Evolutionary conservation across 2,888 invertebrate species (phyloP), one percentile per base, ranked within the genome.

Genomic region (Thymelicus acteon): DNA sequence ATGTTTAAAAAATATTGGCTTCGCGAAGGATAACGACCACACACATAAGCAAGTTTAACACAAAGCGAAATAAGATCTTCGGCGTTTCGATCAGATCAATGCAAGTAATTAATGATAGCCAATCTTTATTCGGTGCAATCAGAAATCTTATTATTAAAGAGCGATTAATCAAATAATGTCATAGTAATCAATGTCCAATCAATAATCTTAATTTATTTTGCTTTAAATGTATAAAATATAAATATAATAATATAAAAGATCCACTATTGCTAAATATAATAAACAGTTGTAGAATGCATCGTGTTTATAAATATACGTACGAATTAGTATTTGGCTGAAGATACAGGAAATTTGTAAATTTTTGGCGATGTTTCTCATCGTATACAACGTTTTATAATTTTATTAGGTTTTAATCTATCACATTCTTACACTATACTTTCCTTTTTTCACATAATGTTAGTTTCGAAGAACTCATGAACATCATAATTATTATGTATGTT

Each of bases 91-190:
- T 68, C 31, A 37, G 62, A 68, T 68, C 68, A 68, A 62, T 62
- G 62, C 62, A 68, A 57, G 67, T 68, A 61, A 68, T 68, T 68
- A 74, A 73, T 75, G 72, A 70, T 74, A 52, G 54, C 37, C 60
- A 67, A 77, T 74, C 73, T 74, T 73, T 66, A 68, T 71, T 40
- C 70, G 47, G 68, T 77, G 74, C 78, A 79, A 80, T 77, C 78
- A 75, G 78, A 74, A 78, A 75, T 79, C 76, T 77, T 78, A 77
- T 79, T 78, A 80, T 79, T 77, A 75, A 76, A 60, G 54, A 60
- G 74, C 77, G 76, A 82, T 84, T 83, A 80, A 85, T 84, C 81
- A 82, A 76, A 40, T 60, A 48, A 74, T 78, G 80, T 77, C 79
- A 72, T 75, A 75, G 75, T 77, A 78, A 84, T 84, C 78, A 81